Evolutionary conservation across 30 jellyfish, hydroid and myxozoan genomes (phyloP).

Genomic region (Rhopilema esculentum): DNA sequence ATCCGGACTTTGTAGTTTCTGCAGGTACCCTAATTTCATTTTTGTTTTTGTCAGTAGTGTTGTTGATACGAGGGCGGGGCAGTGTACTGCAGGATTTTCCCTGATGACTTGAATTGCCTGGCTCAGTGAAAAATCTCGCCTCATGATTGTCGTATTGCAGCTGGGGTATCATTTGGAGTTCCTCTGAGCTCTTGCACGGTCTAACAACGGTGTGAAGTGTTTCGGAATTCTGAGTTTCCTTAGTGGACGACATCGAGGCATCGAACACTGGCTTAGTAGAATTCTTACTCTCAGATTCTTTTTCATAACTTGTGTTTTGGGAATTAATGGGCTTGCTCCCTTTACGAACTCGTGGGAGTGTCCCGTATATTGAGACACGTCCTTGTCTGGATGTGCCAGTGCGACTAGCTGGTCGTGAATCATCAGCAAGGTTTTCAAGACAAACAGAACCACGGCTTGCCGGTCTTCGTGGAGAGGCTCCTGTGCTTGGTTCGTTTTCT

Average conservation of each 20-base stretch:
- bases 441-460: conserved; percentile 16
- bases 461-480: not conserved
- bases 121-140: not conserved
- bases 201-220: not conserved
- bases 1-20: not conserved
- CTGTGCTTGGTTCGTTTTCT: not conserved
- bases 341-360: conserved; percentile 28
- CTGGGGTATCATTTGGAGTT: not conserved
- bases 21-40: not conserved
- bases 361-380: conserved; percentile 28
- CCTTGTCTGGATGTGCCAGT: conserved; percentile 1
- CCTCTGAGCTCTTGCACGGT: not conserved
- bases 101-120: not conserved
- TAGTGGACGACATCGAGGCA: not conserved
- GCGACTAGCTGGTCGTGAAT: conserved; percentile 26
- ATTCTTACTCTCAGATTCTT: not conserved
- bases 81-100: not conserved
- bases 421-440: conserved; percentile 15
- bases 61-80: not conserved
- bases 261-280: not conserved
- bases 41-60: not conserved
- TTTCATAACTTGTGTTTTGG: not conserved
- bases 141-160: not conserved
- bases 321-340: not conserved
- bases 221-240: not conserved